Conservation (phyloP, 1,140 invertebrate species). For the Pseudachorutes palmiensis region DNA sequence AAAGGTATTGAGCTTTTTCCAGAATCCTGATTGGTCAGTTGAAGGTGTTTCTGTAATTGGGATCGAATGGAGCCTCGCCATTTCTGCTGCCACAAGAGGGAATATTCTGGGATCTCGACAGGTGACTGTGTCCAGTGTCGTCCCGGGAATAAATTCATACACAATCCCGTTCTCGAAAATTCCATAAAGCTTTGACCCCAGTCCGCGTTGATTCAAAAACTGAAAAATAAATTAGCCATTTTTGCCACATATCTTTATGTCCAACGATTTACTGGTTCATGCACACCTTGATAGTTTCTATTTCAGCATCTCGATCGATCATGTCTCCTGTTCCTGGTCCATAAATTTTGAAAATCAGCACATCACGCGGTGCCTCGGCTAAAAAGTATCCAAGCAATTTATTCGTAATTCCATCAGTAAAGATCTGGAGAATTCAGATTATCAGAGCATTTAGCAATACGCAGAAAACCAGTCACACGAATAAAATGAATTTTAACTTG, state of each 20-base stretch:
- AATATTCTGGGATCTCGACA: constrained; percentile 64
- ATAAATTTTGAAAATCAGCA: constrained; percentile 82
- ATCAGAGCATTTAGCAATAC: too few species aligned
- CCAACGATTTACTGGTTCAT: neutral
- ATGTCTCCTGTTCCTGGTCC: constrained; percentile 87
- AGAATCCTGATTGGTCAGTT: constrained; percentile 47
- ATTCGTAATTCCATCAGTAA: constrained; percentile 93
- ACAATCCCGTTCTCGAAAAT: constrained; percentile 89
- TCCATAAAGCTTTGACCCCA: constrained; percentile 78
- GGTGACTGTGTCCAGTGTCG: constrained; percentile 60
- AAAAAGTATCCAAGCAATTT: constrained; percentile 72
- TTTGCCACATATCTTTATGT: neutral
- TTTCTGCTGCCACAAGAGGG: constrained; percentile 61
- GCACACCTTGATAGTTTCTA: constrained; percentile 56
- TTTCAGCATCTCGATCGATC: constrained; percentile 79
- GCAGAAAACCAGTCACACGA: constrained; percentile 1
- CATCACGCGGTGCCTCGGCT: constrained; percentile 52
- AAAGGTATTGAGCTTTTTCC: constrained; percentile 66
- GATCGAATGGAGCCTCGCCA: constrained; percentile 66
- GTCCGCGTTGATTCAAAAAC: constrained; percentile 63
- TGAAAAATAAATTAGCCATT: constrained; percentile 42
- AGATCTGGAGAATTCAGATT: too few species aligned
- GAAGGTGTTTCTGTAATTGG: constrained; percentile 41
- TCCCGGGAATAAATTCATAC: constrained; percentile 83
- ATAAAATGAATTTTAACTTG: constrained; percentile 3